Evolutionary conservation across 2,113 vertebrate genomes (phyloP).

Genomic region (Actinemys pallida): DNA sequence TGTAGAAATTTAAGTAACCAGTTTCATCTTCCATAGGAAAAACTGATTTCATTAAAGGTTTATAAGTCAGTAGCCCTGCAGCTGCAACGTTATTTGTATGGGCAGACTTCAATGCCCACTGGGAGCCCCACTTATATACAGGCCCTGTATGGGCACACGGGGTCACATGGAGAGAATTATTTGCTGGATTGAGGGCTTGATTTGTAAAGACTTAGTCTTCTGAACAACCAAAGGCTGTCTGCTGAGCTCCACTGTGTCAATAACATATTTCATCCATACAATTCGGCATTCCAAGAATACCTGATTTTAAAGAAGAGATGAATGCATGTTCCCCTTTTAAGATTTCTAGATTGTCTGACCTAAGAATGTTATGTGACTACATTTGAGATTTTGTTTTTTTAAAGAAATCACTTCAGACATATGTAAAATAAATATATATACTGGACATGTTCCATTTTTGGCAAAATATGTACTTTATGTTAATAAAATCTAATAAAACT

Average conservation of each 20-base stretch:
- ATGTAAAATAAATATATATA: neutral
- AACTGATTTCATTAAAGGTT: neutral
- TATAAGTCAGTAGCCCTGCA: neutral
- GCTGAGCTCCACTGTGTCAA: neutral
- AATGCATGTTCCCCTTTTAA: neutral
- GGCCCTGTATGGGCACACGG: neutral
- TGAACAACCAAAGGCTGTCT: neutral
- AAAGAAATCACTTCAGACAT: neutral
- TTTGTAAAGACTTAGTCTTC: neutral
- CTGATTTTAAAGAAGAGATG: neutral
- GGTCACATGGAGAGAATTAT: neutral
- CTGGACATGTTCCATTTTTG: neutral
- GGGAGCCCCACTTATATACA: neutral
- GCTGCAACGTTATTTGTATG: too few species aligned
- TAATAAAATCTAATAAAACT: neutral
- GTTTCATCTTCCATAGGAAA: neutral
- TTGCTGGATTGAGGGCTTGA: fast-evolving
- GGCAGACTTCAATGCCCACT: too few species aligned
- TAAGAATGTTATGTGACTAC: neutral
- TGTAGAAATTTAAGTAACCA: neutral
- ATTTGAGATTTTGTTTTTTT: neutral
- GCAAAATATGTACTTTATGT: neutral
- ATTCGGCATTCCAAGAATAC: neutral
- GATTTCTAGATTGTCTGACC: neutral
- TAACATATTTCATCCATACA: neutral